A percentile compares a stretch with the other conserved stretches of the same genome.
Conservation (phyloP, 2,797 vertebrate genomes). For the Gymnocypris eckloni region DNA sequence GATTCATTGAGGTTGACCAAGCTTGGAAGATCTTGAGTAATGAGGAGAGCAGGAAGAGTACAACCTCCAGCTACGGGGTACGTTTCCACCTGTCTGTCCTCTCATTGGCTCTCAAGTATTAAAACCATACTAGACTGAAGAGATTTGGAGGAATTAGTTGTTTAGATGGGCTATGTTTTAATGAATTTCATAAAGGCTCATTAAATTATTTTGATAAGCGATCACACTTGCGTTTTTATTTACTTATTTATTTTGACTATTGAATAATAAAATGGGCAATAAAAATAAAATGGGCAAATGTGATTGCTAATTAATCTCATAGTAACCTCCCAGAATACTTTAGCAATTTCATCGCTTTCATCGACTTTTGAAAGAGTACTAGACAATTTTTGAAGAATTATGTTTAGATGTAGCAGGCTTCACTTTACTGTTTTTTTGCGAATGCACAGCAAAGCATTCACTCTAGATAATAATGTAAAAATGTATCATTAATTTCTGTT, state of each 20-base stretch:
- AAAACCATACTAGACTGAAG: neutral
- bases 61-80: slow-evolving; percentile 85
- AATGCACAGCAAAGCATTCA: neutral
- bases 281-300: neutral
- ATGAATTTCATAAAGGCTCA: neutral
- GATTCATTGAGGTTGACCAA: slow-evolving; percentile 86
- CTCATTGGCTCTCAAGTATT: neutral
- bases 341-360: neutral
- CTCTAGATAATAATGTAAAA: neutral
- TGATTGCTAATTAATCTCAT: neutral
- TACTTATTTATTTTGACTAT: neutral
- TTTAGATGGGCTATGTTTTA: neutral
- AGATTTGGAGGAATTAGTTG: neutral
- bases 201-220: neutral
- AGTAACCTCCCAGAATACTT: neutral
- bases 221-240: neutral
- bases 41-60: slow-evolving; percentile 84
- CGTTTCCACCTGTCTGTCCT: slow-evolving; percentile 63
- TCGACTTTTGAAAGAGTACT: neutral
- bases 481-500: neutral
- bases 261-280: neutral
- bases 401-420: neutral
- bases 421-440: neutral
- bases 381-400: neutral
- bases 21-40: slow-evolving; percentile 90